Evolutionary conservation across 1,140 invertebrate species (phyloP).

Genomic region (Drosophila parabipectinata): DNA sequence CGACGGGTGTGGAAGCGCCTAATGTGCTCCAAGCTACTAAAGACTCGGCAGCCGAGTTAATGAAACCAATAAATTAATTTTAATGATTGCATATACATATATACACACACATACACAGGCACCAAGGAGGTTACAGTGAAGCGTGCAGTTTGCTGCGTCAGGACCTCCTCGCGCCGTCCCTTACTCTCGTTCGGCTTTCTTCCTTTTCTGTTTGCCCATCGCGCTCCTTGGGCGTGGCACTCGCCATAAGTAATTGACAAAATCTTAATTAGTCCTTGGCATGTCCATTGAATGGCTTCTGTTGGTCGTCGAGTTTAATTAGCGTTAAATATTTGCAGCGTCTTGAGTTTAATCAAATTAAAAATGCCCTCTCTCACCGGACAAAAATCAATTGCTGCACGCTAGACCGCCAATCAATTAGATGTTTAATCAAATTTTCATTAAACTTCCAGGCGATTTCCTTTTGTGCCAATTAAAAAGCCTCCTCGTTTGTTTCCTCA

Average conservation of each 20-base stretch:
- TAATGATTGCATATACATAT: constrained; percentile 79
- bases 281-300: constrained; percentile 77
- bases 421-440: constrained; percentile 66
- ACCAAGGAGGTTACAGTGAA: constrained; percentile 28
- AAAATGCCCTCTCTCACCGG: constrained; percentile 42
- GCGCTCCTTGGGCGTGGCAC: constrained; percentile 56
- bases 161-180: constrained; percentile 7
- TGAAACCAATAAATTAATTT: constrained; percentile 83
- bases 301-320: constrained; percentile 77
- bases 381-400: constrained; percentile 38
- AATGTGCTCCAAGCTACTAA: constrained; percentile 69
- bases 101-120: constrained; percentile 33
- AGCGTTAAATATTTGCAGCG: constrained; percentile 66
- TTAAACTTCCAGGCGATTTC: constrained; percentile 45
- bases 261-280: constrained; percentile 82
- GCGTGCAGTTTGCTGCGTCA: constrained; percentile 76
- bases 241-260: constrained; percentile 82
- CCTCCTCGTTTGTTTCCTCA: constrained; percentile 32
- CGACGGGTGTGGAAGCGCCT: constrained; percentile 46
- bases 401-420: constrained; percentile 38
- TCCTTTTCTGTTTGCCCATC: background rate
- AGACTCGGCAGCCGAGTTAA: constrained; percentile 76
- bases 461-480: constrained; percentile 50
- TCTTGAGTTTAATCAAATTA: constrained; percentile 78
- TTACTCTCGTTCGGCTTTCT: background rate